Evolutionary conservation across 2,797 vertebrate species (phyloP).

Genomic region (Gymnodraco acuticeps): DNA sequence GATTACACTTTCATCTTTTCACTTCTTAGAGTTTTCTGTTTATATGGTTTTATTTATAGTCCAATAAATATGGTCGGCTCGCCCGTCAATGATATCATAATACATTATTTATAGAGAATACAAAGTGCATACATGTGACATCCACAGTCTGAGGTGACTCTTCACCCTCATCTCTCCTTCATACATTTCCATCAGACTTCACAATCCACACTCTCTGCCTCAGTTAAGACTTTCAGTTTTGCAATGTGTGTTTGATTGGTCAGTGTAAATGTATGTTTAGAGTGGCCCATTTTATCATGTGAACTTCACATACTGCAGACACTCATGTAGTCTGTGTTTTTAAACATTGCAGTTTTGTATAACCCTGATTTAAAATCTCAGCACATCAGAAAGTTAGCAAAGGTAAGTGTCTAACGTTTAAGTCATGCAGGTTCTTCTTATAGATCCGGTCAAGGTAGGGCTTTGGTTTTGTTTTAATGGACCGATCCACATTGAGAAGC

Average conservation of each 20-base stretch:
- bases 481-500: neutral
- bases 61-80: neutral
- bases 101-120: conserved; percentile 2
- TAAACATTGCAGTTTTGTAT: neutral
- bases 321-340: neutral
- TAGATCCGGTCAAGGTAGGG: neutral
- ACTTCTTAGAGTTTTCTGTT: neutral
- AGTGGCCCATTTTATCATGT: neutral
- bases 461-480: conserved; percentile 15
- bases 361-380: neutral
- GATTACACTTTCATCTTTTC: neutral
- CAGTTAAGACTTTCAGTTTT: neutral
- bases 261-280: neutral
- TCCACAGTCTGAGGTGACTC: conserved; percentile 3
- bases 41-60: neutral
- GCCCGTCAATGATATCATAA: neutral
- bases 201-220: neutral
- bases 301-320: neutral
- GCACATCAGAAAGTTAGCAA: neutral
- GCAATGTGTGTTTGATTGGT: neutral
- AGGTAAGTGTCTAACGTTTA: neutral
- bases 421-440: neutral
- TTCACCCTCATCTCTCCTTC: conserved; percentile 5
- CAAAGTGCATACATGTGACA: conserved; percentile 19
- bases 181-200: conserved; percentile 3